Percentiles rank a stretch among this genome's conserved stretches.
Evolutionary conservation across 2,113 vertebrate species (phyloP).

Genomic region (Trichomycterus rosablanca): DNA sequence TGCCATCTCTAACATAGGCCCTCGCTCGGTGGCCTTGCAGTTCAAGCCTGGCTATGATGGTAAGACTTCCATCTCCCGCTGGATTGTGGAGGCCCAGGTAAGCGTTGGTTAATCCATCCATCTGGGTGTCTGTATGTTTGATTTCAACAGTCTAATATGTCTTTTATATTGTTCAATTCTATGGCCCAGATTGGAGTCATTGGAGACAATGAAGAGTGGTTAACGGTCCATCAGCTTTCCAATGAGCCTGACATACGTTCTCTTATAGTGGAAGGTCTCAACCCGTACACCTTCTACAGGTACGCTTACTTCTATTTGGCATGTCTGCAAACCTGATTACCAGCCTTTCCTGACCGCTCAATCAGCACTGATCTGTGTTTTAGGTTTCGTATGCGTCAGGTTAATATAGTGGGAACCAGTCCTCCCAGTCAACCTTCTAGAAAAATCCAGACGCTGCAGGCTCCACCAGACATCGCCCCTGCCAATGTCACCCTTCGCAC

Average conservation of each 20-base stretch:
- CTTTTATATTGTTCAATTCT: too few species aligned
- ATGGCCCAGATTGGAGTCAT: constrained; percentile 77
- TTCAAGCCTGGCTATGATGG: constrained; percentile 93
- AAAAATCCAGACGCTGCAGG: constrained; percentile 93
- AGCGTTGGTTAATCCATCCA: background rate
- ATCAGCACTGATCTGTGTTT: constrained; percentile 8
- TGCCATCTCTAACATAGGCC: constrained; percentile 92
- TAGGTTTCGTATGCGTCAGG: constrained; percentile 94
- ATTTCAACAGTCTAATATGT: background rate
- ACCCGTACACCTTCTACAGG: constrained; percentile 80
- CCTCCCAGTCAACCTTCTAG: constrained; percentile 89
- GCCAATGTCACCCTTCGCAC: constrained; percentile 88
- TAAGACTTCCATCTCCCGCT: constrained; percentile 95
- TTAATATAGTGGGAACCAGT: constrained; percentile 95
- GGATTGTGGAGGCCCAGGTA: constrained; percentile 96
- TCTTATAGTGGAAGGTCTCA: constrained; percentile 84
- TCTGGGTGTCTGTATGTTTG: constrained; percentile 39
- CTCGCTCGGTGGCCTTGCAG: constrained; percentile 87
- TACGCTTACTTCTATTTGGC: background rate
- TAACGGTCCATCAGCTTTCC: constrained; percentile 78
- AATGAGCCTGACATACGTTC: constrained; percentile 86
- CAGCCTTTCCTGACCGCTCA: background rate
- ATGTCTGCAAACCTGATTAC: background rate
- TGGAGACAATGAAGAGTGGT: constrained; percentile 88
- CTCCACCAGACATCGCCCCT: constrained; percentile 82